Evolutionary conservation across 2,113 vertebrate genomes (phyloP).

Genomic region (Sinocyclocheilus anophthalmus): DNA sequence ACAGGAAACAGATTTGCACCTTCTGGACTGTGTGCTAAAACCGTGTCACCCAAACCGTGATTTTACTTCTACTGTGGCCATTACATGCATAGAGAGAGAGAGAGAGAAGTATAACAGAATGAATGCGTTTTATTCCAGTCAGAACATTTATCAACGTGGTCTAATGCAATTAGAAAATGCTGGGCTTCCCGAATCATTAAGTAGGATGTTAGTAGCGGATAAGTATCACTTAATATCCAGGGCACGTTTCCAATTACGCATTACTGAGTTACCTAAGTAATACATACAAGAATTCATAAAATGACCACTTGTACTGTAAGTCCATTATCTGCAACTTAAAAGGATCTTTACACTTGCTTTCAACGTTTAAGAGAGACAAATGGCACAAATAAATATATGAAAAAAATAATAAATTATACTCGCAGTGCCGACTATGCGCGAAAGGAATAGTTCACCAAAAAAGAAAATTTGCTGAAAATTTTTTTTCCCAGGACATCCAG

Average conservation of each 20-base stretch:
- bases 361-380: slow-evolving; percentile 11
- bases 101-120: background rate
- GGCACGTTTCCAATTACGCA: background rate
- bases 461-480: no score
- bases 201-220: background rate
- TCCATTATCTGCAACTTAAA: background rate
- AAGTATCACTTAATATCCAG: background rate
- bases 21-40: background rate
- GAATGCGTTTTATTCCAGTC: background rate
- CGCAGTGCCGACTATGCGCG: no score
- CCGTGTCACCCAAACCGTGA: background rate
- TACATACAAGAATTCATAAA: background rate
- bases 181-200: background rate
- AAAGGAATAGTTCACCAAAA: no score
- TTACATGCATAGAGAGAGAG: background rate
- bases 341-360: background rate
- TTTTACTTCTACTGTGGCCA: background rate
- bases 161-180: background rate
- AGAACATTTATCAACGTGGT: background rate
- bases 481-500: no score
- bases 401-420: no score
- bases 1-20: background rate
- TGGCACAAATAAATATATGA: background rate
- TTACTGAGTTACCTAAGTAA: background rate
- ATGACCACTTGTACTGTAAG: background rate